Base-by-base conservation (phyloP, 2,888 invertebrate genomes). In the Phaedon cochleariae region DNA sequence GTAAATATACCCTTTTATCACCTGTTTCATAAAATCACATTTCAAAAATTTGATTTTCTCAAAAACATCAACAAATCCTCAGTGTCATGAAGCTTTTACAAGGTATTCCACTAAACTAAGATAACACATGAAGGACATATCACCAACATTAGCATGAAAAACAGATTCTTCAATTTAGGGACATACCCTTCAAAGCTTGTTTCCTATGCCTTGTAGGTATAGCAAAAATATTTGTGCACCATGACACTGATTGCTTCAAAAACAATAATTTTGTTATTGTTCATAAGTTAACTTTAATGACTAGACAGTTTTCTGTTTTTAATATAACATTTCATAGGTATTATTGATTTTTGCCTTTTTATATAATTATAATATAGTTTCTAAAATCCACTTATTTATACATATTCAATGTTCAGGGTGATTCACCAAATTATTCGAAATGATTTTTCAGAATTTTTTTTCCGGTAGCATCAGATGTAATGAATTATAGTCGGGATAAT, bases 301-400 rank as follows among this genome's bases (percentile, higher is more conserved):
- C 75, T 75, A 75, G 75, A 75, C 65, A 68, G 63, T 66, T 66
- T 72, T 67, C 60, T 61, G 58, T 69, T 72, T 67, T 67, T 48
- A 57, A 59, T 59, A 61, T 69, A 63, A 63, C 69, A 67, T 18
- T 58, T 62, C 64, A 61, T 65, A 59, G 65, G 41, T 51, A 48
- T 65, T 63, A 53, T 61, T 64, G 59, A 59, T 60, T 54, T 67
- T 64, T 65, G 34, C 21, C 37, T 63, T 68, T 62, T 59, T 63
- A 34, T 57, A 31, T 21, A 46, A 46, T 46, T 18, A 60, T 41
- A 48, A 60, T 51, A 46, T 54, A 68, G 68, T 52, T 60, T 20
- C 68, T 72, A 71, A 70, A 68, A n/a, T 67, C 67, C 62, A 54
- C 64, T 62, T 59, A 55, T 41, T 48, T 59, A 59, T 66, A 41